These are phyloP conservation scores for Miichthys miiuy DNA, from an alignment of 2,797 vertebrate species.

Conservation along the genomic window DNA sequence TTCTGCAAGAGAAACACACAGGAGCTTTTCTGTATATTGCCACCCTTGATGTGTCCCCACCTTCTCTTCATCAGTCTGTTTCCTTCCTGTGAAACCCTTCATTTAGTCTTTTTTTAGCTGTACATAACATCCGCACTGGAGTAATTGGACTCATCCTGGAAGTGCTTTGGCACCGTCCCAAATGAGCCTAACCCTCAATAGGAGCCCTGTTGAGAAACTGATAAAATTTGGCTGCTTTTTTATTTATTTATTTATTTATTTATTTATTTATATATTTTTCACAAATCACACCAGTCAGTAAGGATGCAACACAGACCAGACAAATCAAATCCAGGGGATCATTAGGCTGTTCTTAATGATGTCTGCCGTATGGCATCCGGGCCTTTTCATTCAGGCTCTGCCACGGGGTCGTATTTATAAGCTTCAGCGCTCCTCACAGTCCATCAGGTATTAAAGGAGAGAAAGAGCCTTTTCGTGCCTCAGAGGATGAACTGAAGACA, in stretches of 20 bases:
- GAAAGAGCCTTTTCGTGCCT: constrained; percentile 35
- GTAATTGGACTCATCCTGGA: constrained; percentile 67
- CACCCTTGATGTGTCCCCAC: constrained; percentile 22
- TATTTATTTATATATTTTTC: too few species aligned
- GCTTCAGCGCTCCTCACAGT: constrained; percentile 35
- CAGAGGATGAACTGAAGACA: constrained; percentile 18
- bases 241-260: background rate
- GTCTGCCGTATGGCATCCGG: constrained; percentile 64
- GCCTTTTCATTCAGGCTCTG: constrained; percentile 57
- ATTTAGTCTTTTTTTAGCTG: constrained; percentile 54
- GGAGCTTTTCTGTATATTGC: constrained; percentile 17
- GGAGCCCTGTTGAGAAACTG: constrained; percentile 44
- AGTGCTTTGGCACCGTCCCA: constrained; percentile 59
- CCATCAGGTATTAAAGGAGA: constrained; percentile 52
- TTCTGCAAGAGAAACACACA: constrained; percentile 13
- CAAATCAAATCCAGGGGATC: constrained; percentile 70
- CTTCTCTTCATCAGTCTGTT: constrained; percentile 40
- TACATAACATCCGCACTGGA: constrained; percentile 46
- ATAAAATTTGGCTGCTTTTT: constrained; percentile 37
- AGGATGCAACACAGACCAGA: constrained; percentile 45
- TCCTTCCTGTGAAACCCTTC: constrained; percentile 36
- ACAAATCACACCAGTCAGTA: constrained; percentile 47
- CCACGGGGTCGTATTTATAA: constrained; percentile 39
- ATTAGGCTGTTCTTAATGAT: constrained; percentile 74
- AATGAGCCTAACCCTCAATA: constrained; percentile 61